Base-by-base conservation (phyloP, 2,888 invertebrate genomes). In the Ormyrus labotus region DNA sequence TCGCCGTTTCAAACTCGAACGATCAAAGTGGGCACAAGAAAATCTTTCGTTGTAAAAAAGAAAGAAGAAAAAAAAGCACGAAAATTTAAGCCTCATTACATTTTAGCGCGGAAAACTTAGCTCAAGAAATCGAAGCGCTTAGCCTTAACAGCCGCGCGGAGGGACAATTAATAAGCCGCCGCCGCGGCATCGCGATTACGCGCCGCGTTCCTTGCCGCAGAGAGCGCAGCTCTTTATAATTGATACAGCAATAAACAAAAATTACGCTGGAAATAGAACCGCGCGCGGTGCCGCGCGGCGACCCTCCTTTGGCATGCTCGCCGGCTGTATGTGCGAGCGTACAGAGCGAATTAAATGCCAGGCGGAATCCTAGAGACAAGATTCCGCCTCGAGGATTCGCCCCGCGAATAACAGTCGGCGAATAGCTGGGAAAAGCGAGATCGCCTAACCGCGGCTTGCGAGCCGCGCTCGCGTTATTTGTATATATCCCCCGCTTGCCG, bases 221-320 rank as follows among this genome's bases (percentile, higher is more conserved):
- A 34, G 34, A 2, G 34, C 34, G 13, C 45, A 65, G 13, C 19
- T 34, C 58, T 57, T 71, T 50, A 71, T 55, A 73, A 78, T 78
- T 78, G 47, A 78, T 73, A 68, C 55, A 47, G 10, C 45, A 72
- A 73, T 78, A 78, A 78, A 73, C 73, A 78, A 78, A 78, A 72
- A 73, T 68, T 78, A 78, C 68, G 55, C 47, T 73, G 34, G 67
- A 71, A 65, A 65, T 71, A 78, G 65, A 65, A 64, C 57, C 61
- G 34, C 34, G 34, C 34, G 63, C 6, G 34, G 8, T 9, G n/a
- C n/a, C n/a, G n/a, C n/a, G 50, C 45, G 8, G 10, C 11, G 69
- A 48, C 55, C 47, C 5, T 70, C 11, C 19, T 48, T 19, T 13
- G 47, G 11, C 34, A 45, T 19, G 8, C 57, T 9, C n/a, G 53